These are phyloP conservation scores for Neogobius melanostomus DNA, from an alignment of 2,113 vertebrate genomes.

Conservation along the genomic window DNA sequence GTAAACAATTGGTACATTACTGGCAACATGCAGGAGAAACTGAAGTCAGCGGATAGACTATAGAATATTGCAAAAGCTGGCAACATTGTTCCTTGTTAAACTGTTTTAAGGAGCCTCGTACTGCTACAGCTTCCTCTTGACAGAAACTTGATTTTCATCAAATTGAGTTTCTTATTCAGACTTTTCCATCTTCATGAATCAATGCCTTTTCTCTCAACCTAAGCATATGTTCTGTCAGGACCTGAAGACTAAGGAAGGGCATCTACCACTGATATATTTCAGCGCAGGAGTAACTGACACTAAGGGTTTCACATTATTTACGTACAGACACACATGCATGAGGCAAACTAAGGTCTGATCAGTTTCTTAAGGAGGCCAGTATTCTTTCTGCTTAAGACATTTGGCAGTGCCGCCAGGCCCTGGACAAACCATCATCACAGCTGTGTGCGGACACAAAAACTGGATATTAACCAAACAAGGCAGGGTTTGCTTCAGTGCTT, in stretches of 20 bases:
- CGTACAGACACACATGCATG: slow-evolving; percentile 60
- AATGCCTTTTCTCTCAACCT: not conserved
- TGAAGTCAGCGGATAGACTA: slow-evolving; percentile 31
- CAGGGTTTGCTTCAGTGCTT: slow-evolving; percentile 23
- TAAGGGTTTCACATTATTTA: slow-evolving; percentile 40
- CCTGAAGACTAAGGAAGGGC: slow-evolving; percentile 20
- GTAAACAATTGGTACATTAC: slow-evolving; percentile 71
- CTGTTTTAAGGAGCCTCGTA: slow-evolving; percentile 8
- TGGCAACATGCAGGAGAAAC: slow-evolving; percentile 79
- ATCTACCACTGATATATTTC: slow-evolving; percentile 29
- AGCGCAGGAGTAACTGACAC: slow-evolving; percentile 1
- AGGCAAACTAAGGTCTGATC: slow-evolving; percentile 27
- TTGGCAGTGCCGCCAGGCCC: slow-evolving; percentile 9
- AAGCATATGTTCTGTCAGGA: slow-evolving; percentile 19
- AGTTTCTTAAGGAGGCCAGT: slow-evolving; percentile 9
- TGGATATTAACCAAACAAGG: slow-evolving; percentile 22
- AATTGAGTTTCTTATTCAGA: not conserved
- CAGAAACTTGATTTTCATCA: slow-evolving; percentile 3
- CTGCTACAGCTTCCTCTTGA: slow-evolving; percentile 45
- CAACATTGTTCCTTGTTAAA: slow-evolving; percentile 28
- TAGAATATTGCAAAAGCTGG: slow-evolving; percentile 31
- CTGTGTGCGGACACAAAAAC: slow-evolving; percentile 30
- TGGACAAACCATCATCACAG: slow-evolving; percentile 20
- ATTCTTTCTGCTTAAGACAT: slow-evolving; percentile 29
- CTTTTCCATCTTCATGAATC: not conserved